Evolutionary conservation across 2,888 invertebrate species (phyloP).

Genomic region (Tubulanus polymorphus): DNA sequence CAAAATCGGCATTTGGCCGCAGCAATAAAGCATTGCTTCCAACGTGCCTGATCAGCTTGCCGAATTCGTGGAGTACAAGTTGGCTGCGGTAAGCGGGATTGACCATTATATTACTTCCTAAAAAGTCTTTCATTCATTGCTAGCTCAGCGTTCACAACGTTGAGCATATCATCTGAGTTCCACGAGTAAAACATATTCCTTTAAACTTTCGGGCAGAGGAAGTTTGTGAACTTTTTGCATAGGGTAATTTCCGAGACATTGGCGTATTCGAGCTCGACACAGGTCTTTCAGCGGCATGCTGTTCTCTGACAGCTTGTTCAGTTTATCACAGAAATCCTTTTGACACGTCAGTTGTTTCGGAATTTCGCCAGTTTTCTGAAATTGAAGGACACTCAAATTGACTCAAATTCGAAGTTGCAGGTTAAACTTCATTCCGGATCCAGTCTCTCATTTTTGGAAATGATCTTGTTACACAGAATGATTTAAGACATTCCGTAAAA

Average conservation of each 20-base stretch:
- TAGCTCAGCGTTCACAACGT: no score
- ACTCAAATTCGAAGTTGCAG: neutral
- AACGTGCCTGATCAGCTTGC: no score
- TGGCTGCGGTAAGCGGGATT: no score
- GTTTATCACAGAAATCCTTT: conserved; percentile 25
- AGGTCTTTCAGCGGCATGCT: conserved; percentile 26
- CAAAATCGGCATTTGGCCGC: no score
- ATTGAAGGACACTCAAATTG: neutral
- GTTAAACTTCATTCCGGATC: no score
- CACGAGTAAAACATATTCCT: conserved; percentile 23
- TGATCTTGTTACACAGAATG: no score
- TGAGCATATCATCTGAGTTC: conserved; percentile 20
- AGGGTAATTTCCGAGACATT: conserved; percentile 21
- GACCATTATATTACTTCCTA: no score
- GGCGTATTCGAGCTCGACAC: conserved; percentile 24
- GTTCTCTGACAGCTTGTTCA: conserved; percentile 21
- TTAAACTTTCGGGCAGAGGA: conserved; percentile 25
- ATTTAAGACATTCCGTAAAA: no score
- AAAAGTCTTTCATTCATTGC: no score
- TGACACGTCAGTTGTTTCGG: conserved; percentile 27
- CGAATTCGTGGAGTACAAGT: no score
- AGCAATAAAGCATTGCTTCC: no score
- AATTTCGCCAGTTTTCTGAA: conserved; percentile 33
- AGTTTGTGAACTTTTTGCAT: conserved; percentile 21
- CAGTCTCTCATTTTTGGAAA: no score